Conservation (phyloP, 2,888 invertebrate genomes). For the Caenorhabditis afra region DNA sequence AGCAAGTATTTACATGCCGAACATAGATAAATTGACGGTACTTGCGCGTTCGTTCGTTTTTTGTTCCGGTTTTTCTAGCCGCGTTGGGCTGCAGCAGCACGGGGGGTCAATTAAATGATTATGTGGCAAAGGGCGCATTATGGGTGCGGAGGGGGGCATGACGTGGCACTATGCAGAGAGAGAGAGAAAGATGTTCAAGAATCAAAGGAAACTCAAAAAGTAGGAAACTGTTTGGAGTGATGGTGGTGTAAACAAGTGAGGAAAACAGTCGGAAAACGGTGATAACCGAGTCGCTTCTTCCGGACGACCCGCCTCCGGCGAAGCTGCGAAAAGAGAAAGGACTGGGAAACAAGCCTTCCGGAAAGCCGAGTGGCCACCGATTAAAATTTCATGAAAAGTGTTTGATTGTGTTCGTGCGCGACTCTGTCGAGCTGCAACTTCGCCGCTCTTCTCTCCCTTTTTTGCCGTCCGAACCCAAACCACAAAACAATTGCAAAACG, state of each 20-base stretch:
- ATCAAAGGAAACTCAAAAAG: slow-evolving; percentile 1
- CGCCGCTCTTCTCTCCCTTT: background rate
- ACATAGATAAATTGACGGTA: slow-evolving; percentile 31
- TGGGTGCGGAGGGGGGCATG: background rate
- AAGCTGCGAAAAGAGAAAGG: too few species aligned
- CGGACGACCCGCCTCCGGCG: too few species aligned
- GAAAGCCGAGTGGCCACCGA: slow-evolving; percentile 18
- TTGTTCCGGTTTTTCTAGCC: slow-evolving; percentile 28
- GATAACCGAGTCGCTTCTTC: too few species aligned
- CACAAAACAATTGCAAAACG: background rate
- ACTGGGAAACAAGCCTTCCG: too few species aligned
- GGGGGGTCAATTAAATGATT: slow-evolving; percentile 37
- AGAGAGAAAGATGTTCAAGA: too few species aligned
- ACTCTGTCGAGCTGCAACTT: slow-evolving; percentile 2
- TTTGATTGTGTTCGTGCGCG: background rate
- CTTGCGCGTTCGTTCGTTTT: slow-evolving; percentile 18
- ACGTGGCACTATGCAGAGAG: too few species aligned
- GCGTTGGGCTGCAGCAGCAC: background rate
- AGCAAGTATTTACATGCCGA: slow-evolving; percentile 13
- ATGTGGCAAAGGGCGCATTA: background rate
- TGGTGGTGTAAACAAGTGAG: too few species aligned
- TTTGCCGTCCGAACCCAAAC: background rate
- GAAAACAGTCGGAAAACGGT: too few species aligned
- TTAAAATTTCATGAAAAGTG: slow-evolving; percentile 34
- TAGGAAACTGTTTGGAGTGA: too few species aligned